phyloP scores from a whole-genome alignment of 2,797 vertebrate species.

The Halcyon leucocephala region DNA sequence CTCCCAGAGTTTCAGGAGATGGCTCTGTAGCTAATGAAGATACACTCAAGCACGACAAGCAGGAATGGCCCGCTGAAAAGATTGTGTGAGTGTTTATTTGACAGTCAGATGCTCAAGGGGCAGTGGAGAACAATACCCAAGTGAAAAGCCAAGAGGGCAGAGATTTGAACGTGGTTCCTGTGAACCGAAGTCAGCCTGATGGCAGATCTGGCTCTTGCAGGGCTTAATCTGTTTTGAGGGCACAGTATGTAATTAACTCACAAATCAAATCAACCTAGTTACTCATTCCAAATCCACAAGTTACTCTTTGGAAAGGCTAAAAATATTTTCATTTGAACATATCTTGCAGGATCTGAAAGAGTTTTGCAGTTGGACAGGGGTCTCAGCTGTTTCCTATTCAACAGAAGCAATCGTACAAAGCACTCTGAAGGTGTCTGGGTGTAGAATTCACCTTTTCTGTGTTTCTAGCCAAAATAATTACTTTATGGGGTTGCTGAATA shows the following conservation, averaged over 20 bases:
- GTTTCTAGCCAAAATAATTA: neutral
- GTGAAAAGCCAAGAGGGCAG: neutral
- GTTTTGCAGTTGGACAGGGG: neutral
- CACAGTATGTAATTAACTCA: neutral
- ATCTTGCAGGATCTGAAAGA: neutral
- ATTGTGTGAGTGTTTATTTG: neutral
- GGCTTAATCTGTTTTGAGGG: neutral
- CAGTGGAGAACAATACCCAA: neutral
- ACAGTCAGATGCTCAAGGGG: neutral
- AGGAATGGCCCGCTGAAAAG: neutral
- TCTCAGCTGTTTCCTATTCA: neutral
- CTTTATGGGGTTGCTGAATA: neutral
- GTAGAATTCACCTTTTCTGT: neutral
- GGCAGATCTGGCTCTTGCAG: neutral
- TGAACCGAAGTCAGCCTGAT: neutral
- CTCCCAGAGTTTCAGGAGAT: neutral
- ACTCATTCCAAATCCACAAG: neutral
- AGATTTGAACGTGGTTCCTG: neutral
- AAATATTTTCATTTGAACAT: neutral
- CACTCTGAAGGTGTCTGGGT: neutral
- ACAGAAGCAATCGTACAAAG: neutral
- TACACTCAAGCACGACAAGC: neutral
- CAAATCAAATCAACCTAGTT: neutral
- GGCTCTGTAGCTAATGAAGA: neutral
- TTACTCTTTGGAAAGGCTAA: neutral